These are phyloP conservation scores for Leptodactylus fallax DNA, from an alignment of 2,797 vertebrate genomes.

Conservation along the genomic window DNA sequence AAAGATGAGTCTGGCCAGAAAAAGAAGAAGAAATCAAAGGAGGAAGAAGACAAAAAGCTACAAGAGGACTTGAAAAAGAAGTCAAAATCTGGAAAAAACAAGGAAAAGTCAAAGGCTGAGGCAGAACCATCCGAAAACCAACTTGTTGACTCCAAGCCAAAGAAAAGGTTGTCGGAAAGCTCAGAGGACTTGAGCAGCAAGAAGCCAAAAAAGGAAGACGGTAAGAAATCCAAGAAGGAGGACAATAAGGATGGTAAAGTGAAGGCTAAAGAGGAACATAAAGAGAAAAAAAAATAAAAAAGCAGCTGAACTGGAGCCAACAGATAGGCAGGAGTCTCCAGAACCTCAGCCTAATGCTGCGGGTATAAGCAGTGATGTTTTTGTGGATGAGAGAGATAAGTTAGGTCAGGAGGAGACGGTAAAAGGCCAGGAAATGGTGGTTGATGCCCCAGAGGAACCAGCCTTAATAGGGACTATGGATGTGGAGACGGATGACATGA, in stretches of 20 bases:
- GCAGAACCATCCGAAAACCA: conserved; percentile 70
- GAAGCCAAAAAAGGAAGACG: conserved; percentile 86
- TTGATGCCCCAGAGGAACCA: conserved; percentile 60
- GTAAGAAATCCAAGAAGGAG: conserved; percentile 75
- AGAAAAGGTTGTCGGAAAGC: conserved; percentile 83
- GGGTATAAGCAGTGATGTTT: conserved; percentile 66
- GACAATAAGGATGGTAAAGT: conserved; percentile 80
- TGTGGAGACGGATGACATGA: conserved; percentile 72
- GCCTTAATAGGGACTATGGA: conserved; percentile 70
- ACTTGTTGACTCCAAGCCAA: conserved; percentile 76
- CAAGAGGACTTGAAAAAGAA: conserved; percentile 77
- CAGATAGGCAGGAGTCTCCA: conserved; percentile 53
- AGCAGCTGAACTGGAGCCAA: conserved; percentile 67
- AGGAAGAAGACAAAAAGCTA: conserved; percentile 71
- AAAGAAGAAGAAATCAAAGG: conserved; percentile 85
- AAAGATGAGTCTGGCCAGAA: conserved; percentile 82
- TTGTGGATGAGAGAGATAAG: conserved; percentile 66
- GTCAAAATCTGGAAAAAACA: conserved; percentile 81
- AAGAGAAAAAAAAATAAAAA: conserved; percentile 75
- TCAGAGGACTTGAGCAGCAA: conserved; percentile 82
- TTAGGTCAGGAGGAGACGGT: conserved; percentile 60
- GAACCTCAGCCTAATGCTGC: conserved; percentile 65
- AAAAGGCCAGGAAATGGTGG: conserved; percentile 59
- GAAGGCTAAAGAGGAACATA: conserved; percentile 81
- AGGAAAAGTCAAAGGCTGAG: conserved; percentile 81